Evolutionary conservation across 2,888 invertebrate species (phyloP).

Genomic region (Agonum fuliginosum): DNA sequence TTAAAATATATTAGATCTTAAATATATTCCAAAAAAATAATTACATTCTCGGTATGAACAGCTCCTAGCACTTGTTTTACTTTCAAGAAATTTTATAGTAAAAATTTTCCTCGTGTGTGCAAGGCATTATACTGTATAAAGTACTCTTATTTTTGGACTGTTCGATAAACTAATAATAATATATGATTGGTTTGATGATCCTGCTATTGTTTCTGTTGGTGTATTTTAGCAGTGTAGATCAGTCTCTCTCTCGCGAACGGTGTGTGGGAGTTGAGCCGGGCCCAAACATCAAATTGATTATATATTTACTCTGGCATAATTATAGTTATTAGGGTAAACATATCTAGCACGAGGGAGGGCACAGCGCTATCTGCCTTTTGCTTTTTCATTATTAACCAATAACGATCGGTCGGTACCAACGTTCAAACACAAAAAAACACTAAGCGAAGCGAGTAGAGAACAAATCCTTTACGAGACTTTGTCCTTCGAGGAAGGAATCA

Average conservation of each 20-base stretch:
- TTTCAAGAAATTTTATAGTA: too few species aligned
- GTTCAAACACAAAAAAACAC: constrained; percentile 4
- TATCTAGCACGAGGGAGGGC: constrained; percentile 72
- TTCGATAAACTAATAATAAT: too few species aligned
- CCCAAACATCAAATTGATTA: constrained; percentile 73
- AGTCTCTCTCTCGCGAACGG: not conserved
- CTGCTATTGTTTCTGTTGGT: not conserved
- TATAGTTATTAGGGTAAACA: constrained; percentile 74
- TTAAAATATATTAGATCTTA: too few species aligned
- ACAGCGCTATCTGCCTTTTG: constrained; percentile 45
- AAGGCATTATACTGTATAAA: too few species aligned
- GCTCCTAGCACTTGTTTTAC: too few species aligned
- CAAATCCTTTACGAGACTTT: too few species aligned
- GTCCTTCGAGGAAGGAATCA: too few species aligned
- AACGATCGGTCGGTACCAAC: constrained; percentile 35
- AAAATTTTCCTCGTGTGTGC: too few species aligned
- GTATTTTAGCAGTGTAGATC: constrained; percentile 52
- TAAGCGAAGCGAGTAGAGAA: too few species aligned
- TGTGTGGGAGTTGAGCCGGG: constrained; percentile 70
- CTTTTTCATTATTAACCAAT: constrained; percentile 59
- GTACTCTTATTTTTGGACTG: too few species aligned
- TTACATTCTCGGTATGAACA: too few species aligned
- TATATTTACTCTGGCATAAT: constrained; percentile 73
- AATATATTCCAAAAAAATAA: too few species aligned
- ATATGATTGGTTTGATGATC: not conserved